phyloP scores from a whole-genome alignment of 2,888 invertebrate genomes.

The Andrena bucephala region DNA sequence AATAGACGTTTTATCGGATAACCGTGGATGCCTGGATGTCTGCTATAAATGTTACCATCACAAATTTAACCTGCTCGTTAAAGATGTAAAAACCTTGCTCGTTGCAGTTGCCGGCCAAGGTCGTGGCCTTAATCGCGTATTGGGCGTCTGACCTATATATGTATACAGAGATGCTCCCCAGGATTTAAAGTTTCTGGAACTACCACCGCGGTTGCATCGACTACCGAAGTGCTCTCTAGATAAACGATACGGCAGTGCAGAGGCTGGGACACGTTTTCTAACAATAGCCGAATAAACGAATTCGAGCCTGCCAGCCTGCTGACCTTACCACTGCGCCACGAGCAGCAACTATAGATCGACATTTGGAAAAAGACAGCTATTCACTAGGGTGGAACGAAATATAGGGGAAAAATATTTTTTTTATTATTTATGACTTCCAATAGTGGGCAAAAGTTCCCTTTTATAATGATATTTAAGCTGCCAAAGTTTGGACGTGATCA shows the following conservation, averaged over 20 bases:
- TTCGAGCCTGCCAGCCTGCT: slow-evolving; percentile 4
- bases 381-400: too few species aligned
- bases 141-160: slow-evolving; percentile 52
- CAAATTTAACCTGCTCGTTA: slow-evolving; percentile 37
- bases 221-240: slow-evolving; percentile 43
- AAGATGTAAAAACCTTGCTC: slow-evolving; percentile 30
- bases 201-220: slow-evolving; percentile 36
- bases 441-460: too few species aligned
- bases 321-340: neutral
- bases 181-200: slow-evolving; percentile 62
- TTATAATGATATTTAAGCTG: too few species aligned
- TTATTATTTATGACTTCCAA: too few species aligned
- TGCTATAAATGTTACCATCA: slow-evolving; percentile 16
- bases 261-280: slow-evolving; percentile 28
- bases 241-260: slow-evolving; percentile 49
- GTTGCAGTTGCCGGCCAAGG: slow-evolving; percentile 53
- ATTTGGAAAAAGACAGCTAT: neutral
- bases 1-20: neutral
- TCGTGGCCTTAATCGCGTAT: slow-evolving; percentile 59
- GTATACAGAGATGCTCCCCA: slow-evolving; percentile 35
- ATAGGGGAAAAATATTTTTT: too few species aligned
- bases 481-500: too few species aligned
- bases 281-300: slow-evolving; percentile 44
- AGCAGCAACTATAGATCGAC: neutral
- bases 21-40: neutral